These are phyloP conservation scores for Chromobotia macracanthus DNA, from an alignment of 2,797 vertebrate genomes.

Conservation along the genomic window DNA sequence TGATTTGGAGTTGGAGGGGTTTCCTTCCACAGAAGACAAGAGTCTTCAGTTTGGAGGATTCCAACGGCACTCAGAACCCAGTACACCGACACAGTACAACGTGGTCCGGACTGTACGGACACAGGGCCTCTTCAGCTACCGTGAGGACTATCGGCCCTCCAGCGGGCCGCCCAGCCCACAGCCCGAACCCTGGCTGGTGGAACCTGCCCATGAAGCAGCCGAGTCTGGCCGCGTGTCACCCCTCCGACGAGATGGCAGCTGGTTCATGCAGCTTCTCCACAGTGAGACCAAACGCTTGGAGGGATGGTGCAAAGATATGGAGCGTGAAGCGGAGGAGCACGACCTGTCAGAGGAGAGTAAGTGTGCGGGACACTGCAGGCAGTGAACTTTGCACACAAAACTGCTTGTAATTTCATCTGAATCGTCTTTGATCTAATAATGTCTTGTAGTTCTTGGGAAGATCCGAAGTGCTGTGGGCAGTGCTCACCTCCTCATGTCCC, in stretches of 20 bases:
- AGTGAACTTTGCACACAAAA: not conserved
- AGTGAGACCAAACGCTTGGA: slow-evolving; percentile 94
- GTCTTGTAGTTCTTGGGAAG: too few species aligned
- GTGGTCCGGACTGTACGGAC: slow-evolving; percentile 95
- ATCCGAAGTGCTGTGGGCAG: too few species aligned
- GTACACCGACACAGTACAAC: slow-evolving; percentile 94
- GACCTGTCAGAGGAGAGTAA: slow-evolving; percentile 96
- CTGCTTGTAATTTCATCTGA: too few species aligned
- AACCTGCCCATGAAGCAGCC: slow-evolving; percentile 77
- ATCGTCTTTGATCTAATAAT: slow-evolving; percentile 60
- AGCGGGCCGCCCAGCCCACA: slow-evolving; percentile 84
- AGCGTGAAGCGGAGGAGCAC: slow-evolving; percentile 94
- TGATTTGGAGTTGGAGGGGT: slow-evolving; percentile 93
- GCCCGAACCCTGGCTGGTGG: slow-evolving; percentile 75
- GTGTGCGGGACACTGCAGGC: slow-evolving; percentile 59
- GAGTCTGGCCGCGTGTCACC: slow-evolving; percentile 87
- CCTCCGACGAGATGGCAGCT: slow-evolving; percentile 89
- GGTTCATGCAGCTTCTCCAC: slow-evolving; percentile 97
- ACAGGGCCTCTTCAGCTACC: slow-evolving; percentile 97
- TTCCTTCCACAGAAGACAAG: slow-evolving; percentile 94
- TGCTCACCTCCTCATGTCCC: too few species aligned
- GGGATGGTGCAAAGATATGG: slow-evolving; percentile 98
- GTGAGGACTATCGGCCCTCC: slow-evolving; percentile 91
- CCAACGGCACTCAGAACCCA: slow-evolving; percentile 96
- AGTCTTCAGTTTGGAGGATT: slow-evolving; percentile 96